Percentiles rank a stretch among this genome's conserved stretches.
These are phyloP conservation scores for Nannospalax galili DNA, from an alignment of 2,113 vertebrate genomes.

Conservation along the genomic window DNA sequence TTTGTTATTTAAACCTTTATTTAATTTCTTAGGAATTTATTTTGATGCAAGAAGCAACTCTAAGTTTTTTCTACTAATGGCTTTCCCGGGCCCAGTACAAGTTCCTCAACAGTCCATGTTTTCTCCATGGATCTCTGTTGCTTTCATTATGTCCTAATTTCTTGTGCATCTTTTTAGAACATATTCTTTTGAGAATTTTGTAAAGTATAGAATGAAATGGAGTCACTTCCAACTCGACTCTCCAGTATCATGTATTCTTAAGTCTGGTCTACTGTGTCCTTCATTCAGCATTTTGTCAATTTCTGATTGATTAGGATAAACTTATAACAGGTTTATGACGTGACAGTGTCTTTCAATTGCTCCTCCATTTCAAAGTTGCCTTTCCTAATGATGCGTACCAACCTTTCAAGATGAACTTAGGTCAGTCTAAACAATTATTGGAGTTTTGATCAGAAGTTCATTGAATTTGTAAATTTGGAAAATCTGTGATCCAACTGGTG, in stretches of 20 bases:
- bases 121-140: neutral
- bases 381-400: neutral
- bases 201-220: too few relatives aligned
- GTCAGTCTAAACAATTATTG: neutral
- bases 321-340: neutral
- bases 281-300: constrained; percentile 9
- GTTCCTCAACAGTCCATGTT: neutral
- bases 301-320: neutral
- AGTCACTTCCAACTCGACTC: neutral
- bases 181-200: too few relatives aligned
- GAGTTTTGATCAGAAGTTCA: neutral
- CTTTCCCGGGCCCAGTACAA: neutral
- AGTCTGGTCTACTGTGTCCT: neutral
- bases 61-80: neutral
- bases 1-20: too few relatives aligned
- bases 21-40: neutral
- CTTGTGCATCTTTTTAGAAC: too few relatives aligned
- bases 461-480: neutral
- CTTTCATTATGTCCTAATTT: too few relatives aligned
- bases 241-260: neutral
- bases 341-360: neutral
- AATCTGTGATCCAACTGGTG: neutral
- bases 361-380: neutral
- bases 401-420: neutral
- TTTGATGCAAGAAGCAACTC: too few relatives aligned